phyloP scores from a whole-genome alignment of 2,888 invertebrate species.

The Epicampocera succincta region DNA sequence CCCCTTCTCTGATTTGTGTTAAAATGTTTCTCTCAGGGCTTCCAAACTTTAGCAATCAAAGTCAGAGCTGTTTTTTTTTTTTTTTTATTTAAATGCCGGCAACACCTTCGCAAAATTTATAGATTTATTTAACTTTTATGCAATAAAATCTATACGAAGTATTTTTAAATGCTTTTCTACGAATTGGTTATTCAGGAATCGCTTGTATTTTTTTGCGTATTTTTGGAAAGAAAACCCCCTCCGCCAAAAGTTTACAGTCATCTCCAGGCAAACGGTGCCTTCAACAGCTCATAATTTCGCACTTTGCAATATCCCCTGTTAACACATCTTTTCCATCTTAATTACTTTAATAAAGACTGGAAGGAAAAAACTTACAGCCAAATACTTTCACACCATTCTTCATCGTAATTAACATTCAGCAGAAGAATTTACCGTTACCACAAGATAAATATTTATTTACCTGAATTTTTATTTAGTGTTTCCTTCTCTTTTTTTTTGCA shows the following conservation, averaged over 20 bases:
- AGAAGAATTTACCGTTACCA: slow-evolving; percentile 52
- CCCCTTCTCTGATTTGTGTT: slow-evolving; percentile 38
- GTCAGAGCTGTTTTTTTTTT: slow-evolving; percentile 30
- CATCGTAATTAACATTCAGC: slow-evolving; percentile 62
- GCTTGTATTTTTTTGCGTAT: too few relatives aligned
- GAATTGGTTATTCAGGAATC: too few relatives aligned
- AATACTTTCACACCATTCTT: slow-evolving; percentile 58
- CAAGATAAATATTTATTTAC: slow-evolving; percentile 58
- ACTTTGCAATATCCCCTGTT: slow-evolving; percentile 24
- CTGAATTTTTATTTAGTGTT: slow-evolving; percentile 51
- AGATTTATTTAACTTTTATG: background rate
- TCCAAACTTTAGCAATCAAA: slow-evolving; percentile 49
- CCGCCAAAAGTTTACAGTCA: too few relatives aligned
- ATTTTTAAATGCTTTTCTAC: too few relatives aligned
- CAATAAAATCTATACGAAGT: too few relatives aligned
- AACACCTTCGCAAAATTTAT: slow-evolving; percentile 42
- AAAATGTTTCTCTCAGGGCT: slow-evolving; percentile 51
- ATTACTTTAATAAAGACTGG: slow-evolving; percentile 36
- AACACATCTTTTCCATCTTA: slow-evolving; percentile 19
- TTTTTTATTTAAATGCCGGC: slow-evolving; percentile 21
- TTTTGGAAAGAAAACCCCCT: too few relatives aligned
- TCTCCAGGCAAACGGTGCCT: background rate
- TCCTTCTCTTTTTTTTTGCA: slow-evolving; percentile 5
- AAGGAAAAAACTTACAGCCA: slow-evolving; percentile 10
- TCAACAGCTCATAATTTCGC: background rate